Evolutionary conservation across 2,888 invertebrate species (phyloP), one percentile per base, ranked within the genome.

Genomic region (Mellilla xanthometata): DNA sequence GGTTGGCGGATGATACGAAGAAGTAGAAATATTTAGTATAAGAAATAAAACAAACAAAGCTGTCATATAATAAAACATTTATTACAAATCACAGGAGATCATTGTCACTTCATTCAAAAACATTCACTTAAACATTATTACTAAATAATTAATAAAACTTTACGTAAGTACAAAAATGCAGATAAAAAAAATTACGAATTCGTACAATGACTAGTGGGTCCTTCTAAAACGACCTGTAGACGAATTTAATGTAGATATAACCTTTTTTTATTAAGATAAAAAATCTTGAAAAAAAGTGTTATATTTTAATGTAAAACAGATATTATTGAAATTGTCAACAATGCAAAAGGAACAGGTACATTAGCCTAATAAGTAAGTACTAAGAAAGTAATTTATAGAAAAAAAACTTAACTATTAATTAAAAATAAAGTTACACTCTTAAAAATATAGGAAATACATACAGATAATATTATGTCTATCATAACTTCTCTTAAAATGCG

Each of bases 71-170:
- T 71, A 72, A 76, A 76, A 73, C 72, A 73, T 80, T 73, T 78
- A 78, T 68, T 72, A 69, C 52, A 68, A 77, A 76, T 76, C 76
- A 78, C 75, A 76, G 71, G 58, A 65, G 62, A 74, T 70, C 65
- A 46, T 28, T 34, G n/a, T 41, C 31, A 39, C 12, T 24, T 41
- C 15, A 8, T 36, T 32, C 6, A 42, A 30, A 12, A 33, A 28
- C 11, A 15, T 19, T 19, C 31, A 43, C 11, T 30, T 11, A 22
- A 40, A 22, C 27, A n/a, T 31, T 8, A 19, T n/a, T 15, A 3
- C 32, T 28, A 9, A 32, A 38, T 23, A 12, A 19, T 10, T 12
- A 3, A 32, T 13, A 11, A 28, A 2, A 39, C 10, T 30, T 12
- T 12, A 30, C 24, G 22, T 46, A 46, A 46, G 40, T 45, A 45